Evolutionary conservation across 2,797 vertebrate species (phyloP).

Genomic region (Danio aesculapii): DNA sequence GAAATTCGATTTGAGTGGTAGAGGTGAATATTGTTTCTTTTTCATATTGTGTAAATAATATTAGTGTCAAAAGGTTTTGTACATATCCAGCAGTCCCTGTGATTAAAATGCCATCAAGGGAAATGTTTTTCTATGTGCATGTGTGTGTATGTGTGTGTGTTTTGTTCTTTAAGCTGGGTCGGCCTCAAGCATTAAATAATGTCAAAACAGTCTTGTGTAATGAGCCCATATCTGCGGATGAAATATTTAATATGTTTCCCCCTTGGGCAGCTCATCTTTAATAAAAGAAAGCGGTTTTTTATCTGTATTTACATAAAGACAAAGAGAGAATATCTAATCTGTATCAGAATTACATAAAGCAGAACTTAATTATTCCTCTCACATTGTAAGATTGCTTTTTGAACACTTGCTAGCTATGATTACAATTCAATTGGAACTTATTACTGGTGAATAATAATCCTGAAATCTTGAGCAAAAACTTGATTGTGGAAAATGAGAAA

Average conservation of each 20-base stretch:
- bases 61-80: constrained; percentile 45
- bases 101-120: constrained; percentile 68
- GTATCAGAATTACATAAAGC: constrained; percentile 59
- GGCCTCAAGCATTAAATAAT: constrained; percentile 68
- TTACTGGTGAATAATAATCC: constrained; percentile 49
- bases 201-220: constrained; percentile 67
- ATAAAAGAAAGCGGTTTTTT: constrained; percentile 70
- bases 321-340: constrained; percentile 60
- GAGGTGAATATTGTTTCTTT: constrained; percentile 34
- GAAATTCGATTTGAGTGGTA: constrained; percentile 27
- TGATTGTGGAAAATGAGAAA: constrained; percentile 51
- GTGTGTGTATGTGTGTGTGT: constrained; percentile 24
- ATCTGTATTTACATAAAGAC: constrained; percentile 60
- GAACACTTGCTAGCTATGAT: constrained; percentile 49
- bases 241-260: constrained; percentile 73
- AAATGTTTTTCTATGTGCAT: constrained; percentile 48
- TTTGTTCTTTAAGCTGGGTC: constrained; percentile 65
- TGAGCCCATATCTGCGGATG: constrained; percentile 66
- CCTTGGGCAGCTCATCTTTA: constrained; percentile 69
- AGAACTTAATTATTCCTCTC: constrained; percentile 64
- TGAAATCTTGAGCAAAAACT: constrained; percentile 53
- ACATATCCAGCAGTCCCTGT: constrained; percentile 54
- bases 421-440: constrained; percentile 51
- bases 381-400: constrained; percentile 46
- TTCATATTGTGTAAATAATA: constrained; percentile 44